Conservation (phyloP, 2,797 vertebrate genomes). For the Antennarius maculatus region DNA sequence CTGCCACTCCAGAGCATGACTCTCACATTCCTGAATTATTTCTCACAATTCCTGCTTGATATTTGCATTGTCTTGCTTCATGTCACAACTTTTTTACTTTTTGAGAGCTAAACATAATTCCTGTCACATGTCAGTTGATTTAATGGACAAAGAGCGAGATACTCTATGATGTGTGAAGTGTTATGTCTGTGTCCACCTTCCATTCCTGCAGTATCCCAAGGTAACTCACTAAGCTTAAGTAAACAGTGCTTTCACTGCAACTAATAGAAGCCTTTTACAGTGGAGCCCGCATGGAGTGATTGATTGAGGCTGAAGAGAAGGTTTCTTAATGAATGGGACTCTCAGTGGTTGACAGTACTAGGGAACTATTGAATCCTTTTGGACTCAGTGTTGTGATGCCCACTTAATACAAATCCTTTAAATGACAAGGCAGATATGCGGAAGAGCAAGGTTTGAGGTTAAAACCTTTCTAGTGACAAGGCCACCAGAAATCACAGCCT, state of each 20-base stretch:
- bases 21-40: constrained; percentile 49
- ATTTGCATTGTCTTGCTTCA: constrained; percentile 16
- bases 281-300: constrained; percentile 50
- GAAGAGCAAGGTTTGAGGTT: no score
- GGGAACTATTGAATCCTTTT: constrained; percentile 56
- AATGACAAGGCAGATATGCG: constrained; percentile 20
- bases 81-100: constrained; percentile 14
- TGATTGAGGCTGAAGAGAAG: constrained; percentile 63
- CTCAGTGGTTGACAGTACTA: constrained; percentile 51
- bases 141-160: constrained; percentile 12
- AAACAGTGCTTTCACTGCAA: constrained; percentile 69
- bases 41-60: constrained; percentile 25
- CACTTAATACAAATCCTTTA: constrained; percentile 65
- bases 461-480: no score
- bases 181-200: constrained; percentile 38
- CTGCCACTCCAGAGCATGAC: background rate
- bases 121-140: constrained; percentile 10
- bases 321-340: constrained; percentile 63
- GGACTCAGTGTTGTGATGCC: constrained; percentile 54
- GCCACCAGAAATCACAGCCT: constrained; percentile 8
- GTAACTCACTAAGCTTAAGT: constrained; percentile 65
- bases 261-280: constrained; percentile 69
- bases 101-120: constrained; percentile 16
- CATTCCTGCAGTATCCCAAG: constrained; percentile 58
- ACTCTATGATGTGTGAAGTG: constrained; percentile 24